Conservation (phyloP, 1,140 invertebrate genomes). For the Phenacoccus solenopsis region DNA sequence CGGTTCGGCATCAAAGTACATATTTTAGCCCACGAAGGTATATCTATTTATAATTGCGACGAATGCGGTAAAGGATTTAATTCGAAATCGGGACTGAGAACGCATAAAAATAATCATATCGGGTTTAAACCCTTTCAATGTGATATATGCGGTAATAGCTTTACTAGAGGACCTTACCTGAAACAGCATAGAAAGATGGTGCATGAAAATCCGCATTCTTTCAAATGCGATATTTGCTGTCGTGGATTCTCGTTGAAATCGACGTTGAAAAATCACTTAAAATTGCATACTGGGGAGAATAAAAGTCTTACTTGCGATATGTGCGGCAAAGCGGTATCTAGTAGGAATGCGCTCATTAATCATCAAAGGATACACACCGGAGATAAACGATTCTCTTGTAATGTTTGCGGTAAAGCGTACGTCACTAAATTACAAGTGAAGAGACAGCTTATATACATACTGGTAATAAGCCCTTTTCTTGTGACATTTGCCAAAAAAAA, state of each 20-base stretch:
- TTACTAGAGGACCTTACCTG: constrained; percentile 57
- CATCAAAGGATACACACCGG: constrained; percentile 45
- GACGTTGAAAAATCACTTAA: constrained; percentile 54
- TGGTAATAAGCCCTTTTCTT: constrained; percentile 34
- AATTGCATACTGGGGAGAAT: constrained; percentile 38
- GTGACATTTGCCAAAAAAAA: constrained; percentile 35
- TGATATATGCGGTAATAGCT: constrained; percentile 58
- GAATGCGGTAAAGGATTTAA: constrained; percentile 7
- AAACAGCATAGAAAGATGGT: constrained; percentile 11
- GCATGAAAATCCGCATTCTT: constrained; percentile 12
- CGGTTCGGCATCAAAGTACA: constrained; percentile 7
- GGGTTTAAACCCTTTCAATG: constrained; percentile 68
- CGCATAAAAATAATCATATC: constrained; percentile 7
- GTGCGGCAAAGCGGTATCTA: constrained; percentile 36
- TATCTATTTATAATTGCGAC: constrained; percentile 6
- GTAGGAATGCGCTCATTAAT: constrained; percentile 36
- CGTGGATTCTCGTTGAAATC: constrained; percentile 66
- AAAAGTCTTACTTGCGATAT: constrained; percentile 35
- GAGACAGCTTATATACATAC: constrained; percentile 50
- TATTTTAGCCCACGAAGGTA: constrained; percentile 1
- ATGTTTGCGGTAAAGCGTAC: constrained; percentile 20
- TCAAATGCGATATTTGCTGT: constrained; percentile 53
- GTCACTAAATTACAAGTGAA: constrained; percentile 19
- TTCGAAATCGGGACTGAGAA: not conserved
- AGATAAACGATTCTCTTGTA: constrained; percentile 26